phyloP scores from a whole-genome alignment of 2,113 vertebrate genomes.

The Bostrychus sinensis region DNA sequence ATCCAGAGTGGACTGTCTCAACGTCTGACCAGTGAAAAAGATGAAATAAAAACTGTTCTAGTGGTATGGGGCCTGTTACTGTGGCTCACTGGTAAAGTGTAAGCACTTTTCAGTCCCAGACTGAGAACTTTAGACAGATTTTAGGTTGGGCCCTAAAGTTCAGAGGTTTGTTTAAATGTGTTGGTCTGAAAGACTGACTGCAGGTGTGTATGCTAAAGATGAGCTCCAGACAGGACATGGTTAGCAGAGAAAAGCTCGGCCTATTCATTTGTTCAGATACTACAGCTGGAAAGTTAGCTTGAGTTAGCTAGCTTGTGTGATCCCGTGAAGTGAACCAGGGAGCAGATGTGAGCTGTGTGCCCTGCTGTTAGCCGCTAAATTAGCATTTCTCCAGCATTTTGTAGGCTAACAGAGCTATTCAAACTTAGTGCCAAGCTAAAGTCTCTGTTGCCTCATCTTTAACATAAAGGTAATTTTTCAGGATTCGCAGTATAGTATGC shows the following conservation, averaged over 20 bases:
- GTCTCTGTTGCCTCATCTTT: constrained; percentile 12
- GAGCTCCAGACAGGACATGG: neutral
- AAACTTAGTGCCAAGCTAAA: constrained; percentile 12
- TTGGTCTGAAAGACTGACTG: constrained; percentile 5
- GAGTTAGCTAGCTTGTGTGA: too few species aligned
- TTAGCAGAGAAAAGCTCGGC: neutral
- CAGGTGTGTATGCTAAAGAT: constrained; percentile 1
- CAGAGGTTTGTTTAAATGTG: neutral
- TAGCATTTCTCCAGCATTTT: constrained; percentile 5
- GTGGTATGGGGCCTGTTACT: constrained; percentile 2
- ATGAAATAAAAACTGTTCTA: too few species aligned
- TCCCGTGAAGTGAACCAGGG: neutral
- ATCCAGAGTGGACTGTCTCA: constrained; percentile 22
- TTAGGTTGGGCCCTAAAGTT: constrained; percentile 6
- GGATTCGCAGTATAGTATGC: constrained; percentile 3
- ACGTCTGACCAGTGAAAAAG: constrained; percentile 22
- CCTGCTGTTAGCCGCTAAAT: neutral
- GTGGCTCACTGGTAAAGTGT: neutral
- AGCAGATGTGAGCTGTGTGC: constrained; percentile 7
- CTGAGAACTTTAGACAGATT: neutral
- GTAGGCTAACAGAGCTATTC: constrained; percentile 3
- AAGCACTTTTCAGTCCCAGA: constrained; percentile 4
- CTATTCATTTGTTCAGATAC: too few species aligned
- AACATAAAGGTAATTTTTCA: neutral
- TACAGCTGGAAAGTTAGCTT: neutral